phyloP scores from a whole-genome alignment of 2,797 vertebrate genomes.

The Sardinella longiceps region DNA sequence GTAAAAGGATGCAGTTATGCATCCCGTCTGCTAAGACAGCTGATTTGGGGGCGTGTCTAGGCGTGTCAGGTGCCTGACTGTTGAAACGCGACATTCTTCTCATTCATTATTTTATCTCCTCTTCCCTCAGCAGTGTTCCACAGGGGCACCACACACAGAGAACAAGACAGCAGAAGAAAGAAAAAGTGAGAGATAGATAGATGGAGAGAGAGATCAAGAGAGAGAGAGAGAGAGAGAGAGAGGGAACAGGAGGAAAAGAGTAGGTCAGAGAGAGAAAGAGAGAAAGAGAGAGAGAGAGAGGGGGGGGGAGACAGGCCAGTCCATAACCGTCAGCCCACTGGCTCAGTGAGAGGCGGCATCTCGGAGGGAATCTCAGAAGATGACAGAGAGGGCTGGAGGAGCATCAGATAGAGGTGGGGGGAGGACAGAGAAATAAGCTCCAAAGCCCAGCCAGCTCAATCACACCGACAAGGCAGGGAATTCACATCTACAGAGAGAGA shows the following conservation, averaged over 20 bases:
- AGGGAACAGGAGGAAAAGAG: background rate
- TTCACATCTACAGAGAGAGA: background rate
- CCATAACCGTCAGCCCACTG: slow-evolving; percentile 1
- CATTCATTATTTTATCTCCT: background rate
- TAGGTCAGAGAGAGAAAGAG: background rate
- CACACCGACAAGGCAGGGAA: slow-evolving; percentile 15
- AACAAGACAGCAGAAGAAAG: background rate
- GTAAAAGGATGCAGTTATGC: background rate
- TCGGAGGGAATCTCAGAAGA: slow-evolving; percentile 7
- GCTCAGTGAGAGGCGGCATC: background rate
- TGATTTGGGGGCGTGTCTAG: background rate
- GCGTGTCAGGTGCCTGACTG: background rate
- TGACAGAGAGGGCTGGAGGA: background rate
- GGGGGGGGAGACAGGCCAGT: background rate
- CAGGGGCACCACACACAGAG: background rate
- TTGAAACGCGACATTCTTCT: background rate
- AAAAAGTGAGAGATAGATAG: slow-evolving; percentile 50
- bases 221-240: background rate
- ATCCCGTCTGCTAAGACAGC: background rate
- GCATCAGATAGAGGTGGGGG: background rate
- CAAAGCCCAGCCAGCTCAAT: slow-evolving; percentile 21
- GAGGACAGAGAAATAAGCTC: slow-evolving; percentile 10
- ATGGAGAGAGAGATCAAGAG: slow-evolving; percentile 31
- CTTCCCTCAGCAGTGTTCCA: background rate
- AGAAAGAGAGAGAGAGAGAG: no score